These are phyloP conservation scores for Monodelphis domestica DNA, from an alignment of 2,797 vertebrate genomes.

Conservation along the genomic window DNA sequence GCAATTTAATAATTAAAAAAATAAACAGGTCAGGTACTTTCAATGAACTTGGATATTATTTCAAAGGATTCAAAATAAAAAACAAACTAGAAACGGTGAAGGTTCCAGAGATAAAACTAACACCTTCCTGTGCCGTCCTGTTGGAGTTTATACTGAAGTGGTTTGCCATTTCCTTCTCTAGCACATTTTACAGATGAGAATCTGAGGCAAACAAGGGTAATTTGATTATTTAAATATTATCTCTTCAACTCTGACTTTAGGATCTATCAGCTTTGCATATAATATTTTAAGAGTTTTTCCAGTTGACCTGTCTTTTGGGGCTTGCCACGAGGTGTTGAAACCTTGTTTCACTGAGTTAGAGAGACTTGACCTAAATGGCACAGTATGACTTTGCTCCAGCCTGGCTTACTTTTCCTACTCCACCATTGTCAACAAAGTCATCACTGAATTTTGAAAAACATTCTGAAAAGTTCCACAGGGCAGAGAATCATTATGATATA, in stretches of 20 bases:
- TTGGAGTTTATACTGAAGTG: conserved; percentile 86
- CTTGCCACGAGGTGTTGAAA: conserved; percentile 84
- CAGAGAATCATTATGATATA: conserved; percentile 83
- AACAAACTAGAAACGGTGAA: conserved; percentile 84
- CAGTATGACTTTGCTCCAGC: conserved; percentile 87
- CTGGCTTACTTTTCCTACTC: conserved; percentile 87
- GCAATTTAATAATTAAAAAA: too few species aligned
- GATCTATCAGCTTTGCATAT: too few species aligned
- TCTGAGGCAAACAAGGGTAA: too few species aligned
- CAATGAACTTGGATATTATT: conserved; percentile 80
- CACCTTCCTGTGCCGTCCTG: conserved; percentile 77
- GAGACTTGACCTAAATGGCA: conserved; percentile 85
- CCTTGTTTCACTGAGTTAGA: conserved; percentile 74
- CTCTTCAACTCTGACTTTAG: too few species aligned
- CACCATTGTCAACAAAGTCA: conserved; percentile 84
- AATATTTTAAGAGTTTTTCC: too few species aligned
- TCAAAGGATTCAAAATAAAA: conserved; percentile 82
- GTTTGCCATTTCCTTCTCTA: too few species aligned
- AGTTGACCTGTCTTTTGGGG: too few species aligned
- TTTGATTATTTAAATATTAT: too few species aligned
- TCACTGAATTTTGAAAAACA: conserved; percentile 86
- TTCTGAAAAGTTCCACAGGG: conserved; percentile 81
- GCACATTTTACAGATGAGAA: too few species aligned
- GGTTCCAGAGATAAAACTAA: conserved; percentile 62
- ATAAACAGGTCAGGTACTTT: conserved; percentile 80